These are phyloP conservation scores for Paraescarpia echinospica DNA, from an alignment of 1,140 invertebrate species.

Conservation along the genomic window DNA sequence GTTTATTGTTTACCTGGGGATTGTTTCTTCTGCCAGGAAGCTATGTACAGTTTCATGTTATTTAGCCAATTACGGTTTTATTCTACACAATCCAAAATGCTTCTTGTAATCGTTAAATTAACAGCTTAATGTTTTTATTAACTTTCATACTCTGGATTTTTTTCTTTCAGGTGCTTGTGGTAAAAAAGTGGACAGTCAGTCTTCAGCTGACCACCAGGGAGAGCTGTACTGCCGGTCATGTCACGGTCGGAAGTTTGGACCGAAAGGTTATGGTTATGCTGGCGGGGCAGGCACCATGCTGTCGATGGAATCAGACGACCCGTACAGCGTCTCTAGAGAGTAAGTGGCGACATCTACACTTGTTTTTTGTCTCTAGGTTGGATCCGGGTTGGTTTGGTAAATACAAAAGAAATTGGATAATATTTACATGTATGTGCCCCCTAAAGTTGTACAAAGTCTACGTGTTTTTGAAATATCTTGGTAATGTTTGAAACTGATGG, in stretches of 20 bases:
- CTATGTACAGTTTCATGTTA: neutral
- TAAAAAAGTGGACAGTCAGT: constrained; percentile 90
- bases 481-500: neutral
- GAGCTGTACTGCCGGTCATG: constrained; percentile 93
- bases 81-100: neutral
- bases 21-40: neutral
- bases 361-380: neutral
- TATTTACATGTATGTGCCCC: neutral
- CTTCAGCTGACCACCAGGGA: constrained; percentile 88
- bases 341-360: neutral
- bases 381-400: neutral
- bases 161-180: constrained; percentile 69
- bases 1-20: neutral
- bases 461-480: neutral
- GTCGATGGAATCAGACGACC: constrained; percentile 17
- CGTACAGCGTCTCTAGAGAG: neutral
- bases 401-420: constrained; percentile 3
- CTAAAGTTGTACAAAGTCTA: neutral
- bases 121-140: neutral
- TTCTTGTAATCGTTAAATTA: neutral
- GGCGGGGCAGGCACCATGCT: constrained; percentile 56
- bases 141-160: neutral
- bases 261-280: constrained; percentile 93
- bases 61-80: neutral
- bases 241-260: constrained; percentile 88